Evolutionary conservation across 2,113 vertebrate species (phyloP).

Genomic region (Thomomys bottae): DNA sequence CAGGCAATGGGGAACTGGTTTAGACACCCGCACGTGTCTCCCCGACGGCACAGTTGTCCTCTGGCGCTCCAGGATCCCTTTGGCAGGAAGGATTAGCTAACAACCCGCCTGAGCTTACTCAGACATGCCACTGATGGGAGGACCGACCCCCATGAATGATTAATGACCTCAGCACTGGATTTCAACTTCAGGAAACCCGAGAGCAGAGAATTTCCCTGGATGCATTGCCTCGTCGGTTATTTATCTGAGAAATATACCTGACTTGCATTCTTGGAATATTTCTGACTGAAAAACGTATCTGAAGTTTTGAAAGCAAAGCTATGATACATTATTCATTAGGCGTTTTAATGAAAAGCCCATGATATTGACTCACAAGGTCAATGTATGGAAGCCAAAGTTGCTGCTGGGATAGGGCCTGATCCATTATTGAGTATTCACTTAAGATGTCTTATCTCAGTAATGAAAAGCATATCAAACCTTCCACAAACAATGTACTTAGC

Average conservation of each 20-base stretch:
- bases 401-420: background rate
- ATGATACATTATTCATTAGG: slow-evolving; percentile 47
- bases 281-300: slow-evolving; percentile 60
- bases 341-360: slow-evolving; percentile 49
- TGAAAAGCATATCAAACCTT: slow-evolving; percentile 44
- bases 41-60: slow-evolving; percentile 43
- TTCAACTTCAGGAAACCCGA: slow-evolving; percentile 73
- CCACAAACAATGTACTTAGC: background rate
- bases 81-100: slow-evolving; percentile 66
- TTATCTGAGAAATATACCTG: slow-evolving; percentile 73
- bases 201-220: slow-evolving; percentile 47
- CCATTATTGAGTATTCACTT: slow-evolving; percentile 17
- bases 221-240: slow-evolving; percentile 43
- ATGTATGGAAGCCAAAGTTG: background rate
- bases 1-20: background rate
- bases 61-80: background rate
- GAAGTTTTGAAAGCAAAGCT: slow-evolving; percentile 45
- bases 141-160: slow-evolving; percentile 74
- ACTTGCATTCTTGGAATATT: slow-evolving; percentile 72
- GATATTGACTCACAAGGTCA: background rate
- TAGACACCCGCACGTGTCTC: background rate
- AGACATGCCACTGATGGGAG: slow-evolving; percentile 45
- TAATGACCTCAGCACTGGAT: slow-evolving; percentile 64
- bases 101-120: background rate
- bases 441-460: slow-evolving; percentile 3